Evolutionary conservation across 2,113 vertebrate genomes (phyloP), one percentile per base, ranked within the genome.

Genomic region (Pygoscelis adeliae): DNA sequence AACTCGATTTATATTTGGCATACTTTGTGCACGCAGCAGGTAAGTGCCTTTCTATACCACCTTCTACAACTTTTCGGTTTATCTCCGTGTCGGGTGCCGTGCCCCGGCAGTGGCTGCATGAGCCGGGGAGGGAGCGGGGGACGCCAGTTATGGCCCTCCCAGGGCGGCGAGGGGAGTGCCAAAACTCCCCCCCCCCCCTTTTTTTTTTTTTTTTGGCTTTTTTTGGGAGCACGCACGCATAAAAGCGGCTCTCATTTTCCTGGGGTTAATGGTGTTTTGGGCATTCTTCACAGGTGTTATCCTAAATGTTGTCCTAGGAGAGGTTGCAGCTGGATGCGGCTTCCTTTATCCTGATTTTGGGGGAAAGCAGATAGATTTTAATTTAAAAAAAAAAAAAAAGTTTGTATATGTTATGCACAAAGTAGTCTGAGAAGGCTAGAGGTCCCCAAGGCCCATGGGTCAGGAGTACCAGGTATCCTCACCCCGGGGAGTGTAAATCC

Each of bases 1-100:
- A 99, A 98, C 99, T 99, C 96, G 99, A 99, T 98, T 99, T 99
- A 96, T 99, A 99, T 98, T 98, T 99, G 99, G 99, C 99, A 98
- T 99, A 99, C 99, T 99, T 99, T 96, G 99, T 99, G 86, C 99
- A 99, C 96, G 98, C 99, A 98, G 98, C 98, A 98, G 99, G 99
- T 99, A 98, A 99, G 99, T 98, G 92, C 55, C 3, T 79, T 76
- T 97, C 95, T 93, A 67, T 98, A 93, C 86, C 91, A 97, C 79
- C 32, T 96, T 89, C 77, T 97, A 55, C 94, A 79, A 81, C 90
- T 97, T 93, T 96, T 93, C 38, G 56, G 88, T 94, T 70, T 95
- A 59, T 94, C 47, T 95, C 55, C 1, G 22, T 62, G 62, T 49
- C 7, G 83, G 85, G 87, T 71, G 67, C 91, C 3, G 36, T 89